phyloP scores from a whole-genome alignment of 2,888 invertebrate genomes.

The Acleris literana region DNA sequence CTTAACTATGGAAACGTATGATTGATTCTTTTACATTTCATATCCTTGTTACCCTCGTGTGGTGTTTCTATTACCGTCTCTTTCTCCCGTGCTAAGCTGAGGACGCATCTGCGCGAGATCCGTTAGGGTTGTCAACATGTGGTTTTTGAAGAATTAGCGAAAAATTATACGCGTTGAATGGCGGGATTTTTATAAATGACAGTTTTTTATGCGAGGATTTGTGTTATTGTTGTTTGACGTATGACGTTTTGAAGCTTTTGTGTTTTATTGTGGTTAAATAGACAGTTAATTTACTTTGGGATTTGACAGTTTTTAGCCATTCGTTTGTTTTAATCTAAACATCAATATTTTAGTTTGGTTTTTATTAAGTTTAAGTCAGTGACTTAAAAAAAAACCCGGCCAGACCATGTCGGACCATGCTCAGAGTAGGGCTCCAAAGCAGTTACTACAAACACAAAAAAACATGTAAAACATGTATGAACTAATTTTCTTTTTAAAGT shows the following conservation, averaged over 20 bases:
- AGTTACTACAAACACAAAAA: too few relatives aligned
- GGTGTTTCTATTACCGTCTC: slow-evolving; percentile 10
- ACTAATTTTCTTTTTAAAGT: too few relatives aligned
- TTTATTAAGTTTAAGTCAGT: too few relatives aligned
- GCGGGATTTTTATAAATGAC: slow-evolving; percentile 32
- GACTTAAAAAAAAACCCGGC: too few relatives aligned
- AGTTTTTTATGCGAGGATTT: slow-evolving; percentile 27
- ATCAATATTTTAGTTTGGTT: too few relatives aligned
- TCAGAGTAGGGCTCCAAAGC: too few relatives aligned
- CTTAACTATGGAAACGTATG: slow-evolving; percentile 34
- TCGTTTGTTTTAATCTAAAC: too few relatives aligned
- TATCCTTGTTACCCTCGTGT: slow-evolving; percentile 12
- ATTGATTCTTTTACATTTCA: slow-evolving; percentile 30
- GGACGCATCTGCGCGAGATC: slow-evolving; percentile 33
- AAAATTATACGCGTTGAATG: slow-evolving; percentile 37
- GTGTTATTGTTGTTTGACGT: slow-evolving; percentile 23
- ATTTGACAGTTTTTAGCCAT: neutral
- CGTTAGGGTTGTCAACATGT: slow-evolving; percentile 36
- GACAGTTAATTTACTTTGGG: neutral
- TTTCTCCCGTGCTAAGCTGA: slow-evolving; percentile 26
- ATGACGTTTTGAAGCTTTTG: slow-evolving; percentile 6
- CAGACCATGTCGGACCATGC: too few relatives aligned
- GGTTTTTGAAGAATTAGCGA: slow-evolving; percentile 37
- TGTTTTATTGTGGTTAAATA: slow-evolving; percentile 9
- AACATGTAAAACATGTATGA: too few relatives aligned